Evolutionary conservation across 2,113 vertebrate genomes (phyloP).

Genomic region (Vidua chalybeata): DNA sequence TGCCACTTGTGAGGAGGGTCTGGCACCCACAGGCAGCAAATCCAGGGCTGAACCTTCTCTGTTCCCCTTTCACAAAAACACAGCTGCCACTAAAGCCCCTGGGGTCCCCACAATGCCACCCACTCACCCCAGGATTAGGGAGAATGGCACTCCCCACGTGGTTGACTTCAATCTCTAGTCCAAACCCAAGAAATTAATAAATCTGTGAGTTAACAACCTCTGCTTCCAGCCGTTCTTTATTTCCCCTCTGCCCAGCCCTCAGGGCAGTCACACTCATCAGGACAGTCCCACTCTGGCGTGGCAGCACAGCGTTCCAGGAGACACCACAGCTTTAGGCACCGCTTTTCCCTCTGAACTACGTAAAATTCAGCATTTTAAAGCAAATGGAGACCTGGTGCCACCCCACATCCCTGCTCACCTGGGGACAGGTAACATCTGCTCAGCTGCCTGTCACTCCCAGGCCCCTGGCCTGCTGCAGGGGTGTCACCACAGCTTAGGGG

Average conservation of each 20-base stretch:
- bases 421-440: neutral
- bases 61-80: fast-evolving
- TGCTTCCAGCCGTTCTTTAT: neutral
- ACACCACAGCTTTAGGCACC: neutral
- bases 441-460: neutral
- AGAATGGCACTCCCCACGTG: neutral
- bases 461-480: neutral
- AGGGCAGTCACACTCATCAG: neutral
- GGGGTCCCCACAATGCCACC: neutral
- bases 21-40: too few relatives aligned
- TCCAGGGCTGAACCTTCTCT: fast-evolving
- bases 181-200: fast-evolving
- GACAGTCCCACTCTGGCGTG: neutral
- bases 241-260: neutral
- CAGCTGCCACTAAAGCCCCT: neutral
- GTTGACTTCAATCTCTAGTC: neutral
- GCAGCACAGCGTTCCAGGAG: neutral
- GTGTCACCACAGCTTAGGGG: neutral
- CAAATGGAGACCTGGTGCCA: neutral
- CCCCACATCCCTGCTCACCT: neutral
- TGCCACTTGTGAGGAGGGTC: neutral
- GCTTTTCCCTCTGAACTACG: neutral
- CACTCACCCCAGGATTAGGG: fast-evolving
- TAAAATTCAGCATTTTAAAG: neutral
- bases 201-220: neutral